Evolutionary conservation across 2,113 vertebrate genomes (phyloP), one percentile per base, ranked within the genome.

Genomic region (Craseonycteris thonglongyai): DNA sequence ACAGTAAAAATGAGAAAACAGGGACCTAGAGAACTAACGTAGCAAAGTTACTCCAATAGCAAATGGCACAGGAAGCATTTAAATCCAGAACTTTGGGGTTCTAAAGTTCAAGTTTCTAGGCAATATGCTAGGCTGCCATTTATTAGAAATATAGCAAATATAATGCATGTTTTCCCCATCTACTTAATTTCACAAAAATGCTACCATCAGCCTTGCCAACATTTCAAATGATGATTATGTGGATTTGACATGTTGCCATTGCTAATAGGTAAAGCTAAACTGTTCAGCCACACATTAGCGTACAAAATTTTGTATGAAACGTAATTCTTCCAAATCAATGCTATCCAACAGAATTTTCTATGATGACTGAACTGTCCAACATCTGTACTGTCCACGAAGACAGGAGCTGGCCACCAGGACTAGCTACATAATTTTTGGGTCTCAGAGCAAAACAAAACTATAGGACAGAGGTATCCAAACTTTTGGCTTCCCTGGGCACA

Each of bases 181-280:
- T 76, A 47, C 26, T 68, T 38, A 74, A 68, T 54, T 93, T 38
- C 56, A 63, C 61, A 38, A 49, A 79, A 35, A 51, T 76, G 71
- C 47, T 38, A 40, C 69, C 7, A 66, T 19, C 21, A n/a, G 16
- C 51, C 6, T 7, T 61, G 42, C 42, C 45, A 40, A 59, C 21
- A 59, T 74, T 47, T 65, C 16, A 40, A 63, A 49, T 2, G 35
- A 13, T 4, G 10, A 49, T 26, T 14, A 42, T 3, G 9, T 49
- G 0, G 47, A 22, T 8, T 1, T n/a, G 58, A 22, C 0, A 1
- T 5, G 13, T 6, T n/a, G 18, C 6, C 56, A 16, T 0, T 19
- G 71, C 3, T 9, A 14, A 68, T 0, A 59, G 21, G 3, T 0
- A 8, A 58, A 16, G 11, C 19, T 28, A 21, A 8, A 30, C 35